Conservation (phyloP, 2,797 vertebrate genomes). For the Phrynocephalus vlangalii region DNA sequence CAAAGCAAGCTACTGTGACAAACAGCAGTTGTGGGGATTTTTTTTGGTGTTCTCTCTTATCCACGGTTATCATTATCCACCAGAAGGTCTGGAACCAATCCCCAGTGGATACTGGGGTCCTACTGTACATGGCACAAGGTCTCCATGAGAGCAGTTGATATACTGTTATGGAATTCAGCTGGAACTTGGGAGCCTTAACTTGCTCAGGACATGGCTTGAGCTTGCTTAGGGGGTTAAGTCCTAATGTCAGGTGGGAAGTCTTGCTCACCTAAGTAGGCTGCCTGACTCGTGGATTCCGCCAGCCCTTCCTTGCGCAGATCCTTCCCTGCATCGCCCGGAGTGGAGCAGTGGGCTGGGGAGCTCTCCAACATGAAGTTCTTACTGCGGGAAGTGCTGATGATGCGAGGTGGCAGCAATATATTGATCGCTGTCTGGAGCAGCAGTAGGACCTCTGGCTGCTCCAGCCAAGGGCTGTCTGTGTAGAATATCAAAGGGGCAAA, state of each 20-base stretch:
- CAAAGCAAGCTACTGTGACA: too few relatives aligned
- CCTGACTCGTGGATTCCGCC: slow-evolving; percentile 97
- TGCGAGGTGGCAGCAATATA: slow-evolving; percentile 94
- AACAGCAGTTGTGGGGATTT: too few relatives aligned
- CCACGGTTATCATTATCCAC: too few relatives aligned
- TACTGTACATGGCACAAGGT: neutral
- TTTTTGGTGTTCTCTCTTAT: too few relatives aligned
- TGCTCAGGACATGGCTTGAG: neutral
- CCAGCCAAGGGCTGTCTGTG: slow-evolving; percentile 95
- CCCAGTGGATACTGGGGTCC: too few relatives aligned
- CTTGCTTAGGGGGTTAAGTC: neutral
- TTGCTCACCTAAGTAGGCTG: slow-evolving; percentile 92
- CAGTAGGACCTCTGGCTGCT: slow-evolving; percentile 95
- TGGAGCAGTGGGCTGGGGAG: slow-evolving; percentile 98
- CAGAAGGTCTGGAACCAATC: too few relatives aligned
- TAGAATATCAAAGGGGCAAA: slow-evolving; percentile 26
- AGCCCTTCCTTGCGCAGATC: slow-evolving; percentile 93
- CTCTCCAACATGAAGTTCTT: slow-evolving; percentile 98
- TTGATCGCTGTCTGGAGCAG: slow-evolving; percentile 97
- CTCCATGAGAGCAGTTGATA: neutral
- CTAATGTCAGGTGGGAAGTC: slow-evolving; percentile 6
- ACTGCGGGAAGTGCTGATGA: slow-evolving; percentile 97
- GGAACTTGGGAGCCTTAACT: neutral
- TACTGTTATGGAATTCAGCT: neutral
- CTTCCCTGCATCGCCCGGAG: slow-evolving; percentile 92